These are phyloP conservation scores for Cephus rjabovi DNA, from an alignment of 2,888 invertebrate genomes.

Conservation along the genomic window DNA sequence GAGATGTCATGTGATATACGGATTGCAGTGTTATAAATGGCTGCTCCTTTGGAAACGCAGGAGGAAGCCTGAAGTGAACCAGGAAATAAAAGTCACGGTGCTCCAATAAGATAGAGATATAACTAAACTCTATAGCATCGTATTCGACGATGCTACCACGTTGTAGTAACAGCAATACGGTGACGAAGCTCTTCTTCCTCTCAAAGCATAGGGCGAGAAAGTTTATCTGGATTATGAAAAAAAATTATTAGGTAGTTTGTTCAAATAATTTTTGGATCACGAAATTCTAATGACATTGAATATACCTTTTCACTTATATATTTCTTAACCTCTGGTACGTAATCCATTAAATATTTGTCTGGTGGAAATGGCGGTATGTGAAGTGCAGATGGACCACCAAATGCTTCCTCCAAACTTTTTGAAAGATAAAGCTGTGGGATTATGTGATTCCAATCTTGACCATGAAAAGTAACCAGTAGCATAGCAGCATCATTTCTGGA, in stretches of 20 bases:
- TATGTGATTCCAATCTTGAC: conserved; percentile 66
- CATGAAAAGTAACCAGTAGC: conserved; percentile 71
- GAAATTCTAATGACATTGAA: conserved; percentile 45
- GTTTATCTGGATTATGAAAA: conserved; percentile 43
- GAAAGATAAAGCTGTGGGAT: conserved; percentile 68
- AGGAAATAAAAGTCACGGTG: conserved; percentile 66
- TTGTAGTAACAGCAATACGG: conserved; percentile 51
- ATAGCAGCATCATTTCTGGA: conserved; percentile 68
- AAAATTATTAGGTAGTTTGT: not conserved
- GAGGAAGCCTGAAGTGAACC: conserved; percentile 50
- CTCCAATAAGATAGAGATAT: conserved; percentile 62
- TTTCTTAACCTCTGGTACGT: conserved; percentile 71
- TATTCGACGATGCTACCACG: conserved; percentile 65
- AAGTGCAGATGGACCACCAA: conserved; percentile 64
- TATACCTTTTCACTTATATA: conserved; percentile 69
- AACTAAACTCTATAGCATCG: conserved; percentile 62
- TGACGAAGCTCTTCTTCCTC: conserved; percentile 39
- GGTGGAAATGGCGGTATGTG: conserved; percentile 67
- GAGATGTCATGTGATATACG: conserved; percentile 67
- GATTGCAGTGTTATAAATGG: conserved; percentile 71
- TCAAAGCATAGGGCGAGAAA: conserved; percentile 25
- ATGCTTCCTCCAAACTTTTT: conserved; percentile 67
- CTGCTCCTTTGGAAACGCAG: conserved; percentile 70
- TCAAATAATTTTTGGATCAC: not conserved
- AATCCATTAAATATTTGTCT: conserved; percentile 68